Conservation (phyloP, 2,797 vertebrate genomes). For the Thaleichthys pacificus region DNA sequence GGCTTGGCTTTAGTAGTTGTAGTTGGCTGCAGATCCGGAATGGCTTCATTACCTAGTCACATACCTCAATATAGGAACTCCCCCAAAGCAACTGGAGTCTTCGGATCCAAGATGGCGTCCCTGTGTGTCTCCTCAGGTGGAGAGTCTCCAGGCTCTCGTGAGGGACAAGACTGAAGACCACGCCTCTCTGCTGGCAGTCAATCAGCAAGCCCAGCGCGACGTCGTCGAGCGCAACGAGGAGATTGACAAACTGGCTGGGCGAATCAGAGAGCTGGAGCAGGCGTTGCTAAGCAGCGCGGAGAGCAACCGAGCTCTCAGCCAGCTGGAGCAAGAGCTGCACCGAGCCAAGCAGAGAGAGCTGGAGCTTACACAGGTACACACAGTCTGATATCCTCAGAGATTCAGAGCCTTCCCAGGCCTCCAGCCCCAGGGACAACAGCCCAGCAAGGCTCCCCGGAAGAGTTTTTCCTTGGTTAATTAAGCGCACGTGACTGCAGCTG, state of each 20-base stretch:
- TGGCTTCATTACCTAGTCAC: slow-evolving; percentile 43
- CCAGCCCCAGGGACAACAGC: too few species aligned
- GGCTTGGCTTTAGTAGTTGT: slow-evolving; percentile 40
- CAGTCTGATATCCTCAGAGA: neutral
- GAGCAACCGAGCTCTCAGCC: slow-evolving; percentile 56
- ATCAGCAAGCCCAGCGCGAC: slow-evolving; percentile 81
- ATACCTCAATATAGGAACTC: neutral
- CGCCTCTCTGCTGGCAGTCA: slow-evolving; percentile 75
- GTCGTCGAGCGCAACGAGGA: slow-evolving; percentile 83
- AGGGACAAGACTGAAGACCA: slow-evolving; percentile 86
- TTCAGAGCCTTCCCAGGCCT: too few species aligned
- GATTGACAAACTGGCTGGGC: slow-evolving; percentile 80
- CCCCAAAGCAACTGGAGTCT: neutral
- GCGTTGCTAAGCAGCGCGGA: slow-evolving; percentile 69
- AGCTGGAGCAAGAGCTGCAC: slow-evolving; percentile 85
- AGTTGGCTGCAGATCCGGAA: slow-evolving; percentile 49
- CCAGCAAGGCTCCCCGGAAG: too few species aligned
- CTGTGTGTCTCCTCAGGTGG: slow-evolving; percentile 73
- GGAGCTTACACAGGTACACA: slow-evolving; percentile 80
- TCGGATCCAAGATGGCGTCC: slow-evolving; percentile 3
- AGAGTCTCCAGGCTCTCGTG: slow-evolving; percentile 83
- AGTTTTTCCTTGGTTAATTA: too few species aligned
- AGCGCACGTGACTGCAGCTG: too few species aligned
- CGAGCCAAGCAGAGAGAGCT: slow-evolving; percentile 74
- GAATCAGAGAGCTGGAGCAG: slow-evolving; percentile 82